phyloP scores from a whole-genome alignment of 2,113 vertebrate species.

The Dermatemys mawii region DNA sequence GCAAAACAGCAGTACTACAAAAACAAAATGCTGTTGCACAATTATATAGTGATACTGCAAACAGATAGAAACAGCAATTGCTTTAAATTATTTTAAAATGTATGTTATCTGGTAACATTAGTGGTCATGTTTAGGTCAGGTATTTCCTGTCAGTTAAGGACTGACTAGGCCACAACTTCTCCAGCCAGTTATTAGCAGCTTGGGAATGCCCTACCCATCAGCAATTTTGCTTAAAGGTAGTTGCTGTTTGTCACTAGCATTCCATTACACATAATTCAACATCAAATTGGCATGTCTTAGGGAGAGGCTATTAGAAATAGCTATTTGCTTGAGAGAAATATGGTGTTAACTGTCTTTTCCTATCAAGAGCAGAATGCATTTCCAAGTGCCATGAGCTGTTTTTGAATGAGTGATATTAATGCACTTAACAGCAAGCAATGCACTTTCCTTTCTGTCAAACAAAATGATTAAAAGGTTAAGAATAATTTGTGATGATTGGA shows the following conservation, averaged over 20 bases:
- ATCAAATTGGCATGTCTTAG: rapidly evolving
- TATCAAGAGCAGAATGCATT: not conserved
- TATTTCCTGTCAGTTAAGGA: not conserved
- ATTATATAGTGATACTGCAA: not conserved
- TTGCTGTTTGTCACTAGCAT: not conserved
- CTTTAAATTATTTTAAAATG: not conserved
- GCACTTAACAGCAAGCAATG: not conserved
- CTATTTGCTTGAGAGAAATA: not conserved
- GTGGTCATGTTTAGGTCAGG: not conserved
- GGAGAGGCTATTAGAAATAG: not conserved
- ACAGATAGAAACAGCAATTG: not conserved
- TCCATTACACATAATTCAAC: rapidly evolving
- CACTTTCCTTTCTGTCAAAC: not conserved
- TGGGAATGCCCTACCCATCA: not conserved
- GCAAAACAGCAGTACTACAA: not conserved
- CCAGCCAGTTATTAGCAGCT: not conserved
- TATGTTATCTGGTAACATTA: not conserved
- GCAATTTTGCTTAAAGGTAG: not conserved
- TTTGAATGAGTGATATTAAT: not conserved
- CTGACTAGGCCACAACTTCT: not conserved
- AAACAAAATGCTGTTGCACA: not conserved
- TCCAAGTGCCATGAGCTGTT: not conserved
- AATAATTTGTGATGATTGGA: not conserved
- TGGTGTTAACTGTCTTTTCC: not conserved
- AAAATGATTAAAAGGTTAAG: not conserved